Evolutionary conservation across 1,140 invertebrate species (phyloP), one percentile per base, ranked within the genome.

Genomic region (Aporrectodea caliginosa): DNA sequence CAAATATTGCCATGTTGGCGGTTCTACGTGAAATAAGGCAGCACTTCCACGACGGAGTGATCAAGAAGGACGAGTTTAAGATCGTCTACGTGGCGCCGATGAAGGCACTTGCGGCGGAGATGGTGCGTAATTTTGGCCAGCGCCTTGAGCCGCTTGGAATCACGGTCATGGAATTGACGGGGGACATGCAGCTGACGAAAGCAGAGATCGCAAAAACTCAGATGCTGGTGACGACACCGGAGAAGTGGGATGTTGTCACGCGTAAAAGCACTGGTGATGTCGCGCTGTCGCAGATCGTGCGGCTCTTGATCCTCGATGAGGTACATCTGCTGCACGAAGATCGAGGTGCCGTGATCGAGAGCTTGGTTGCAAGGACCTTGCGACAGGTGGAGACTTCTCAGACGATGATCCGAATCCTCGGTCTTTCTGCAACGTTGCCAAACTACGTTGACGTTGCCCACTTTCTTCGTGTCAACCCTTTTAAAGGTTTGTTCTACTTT

Each of bases 171-270:
- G 98, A 99, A 89, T 89, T 98, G 43, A 99, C 98, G 0, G 98
- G 98, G 27, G 98, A 99, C 87, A 99, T 98, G 94, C 95, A 98
- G 84, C 88, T 99, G 30, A 96, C 95, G 0, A 98, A 98, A 87
- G 90, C 91, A 43, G 97, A 99, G 90, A 98, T 99, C 79, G 90
- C 93, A 30, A 92, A 96, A 84, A 99, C 98, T 0, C 97, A 91
- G 89, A 98, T 99, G 92, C 91, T 99, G 29, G 94, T 99, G 1
- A 97, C 97, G 0, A 99, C 98, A 0, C 98, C 98, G 0, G 98
- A 99, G 89, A 99, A 99, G 86, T 99, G 98, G 97, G 98, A 99
- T 89, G 96, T 99, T 22, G 95, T 99, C 0, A 99, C 98, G 0
- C 90, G 98, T 78, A 99, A 99, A 90, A 93, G 93, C 80, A 91